Conservation (phyloP, 2,888 invertebrate species). For the Carcina quercana region DNA sequence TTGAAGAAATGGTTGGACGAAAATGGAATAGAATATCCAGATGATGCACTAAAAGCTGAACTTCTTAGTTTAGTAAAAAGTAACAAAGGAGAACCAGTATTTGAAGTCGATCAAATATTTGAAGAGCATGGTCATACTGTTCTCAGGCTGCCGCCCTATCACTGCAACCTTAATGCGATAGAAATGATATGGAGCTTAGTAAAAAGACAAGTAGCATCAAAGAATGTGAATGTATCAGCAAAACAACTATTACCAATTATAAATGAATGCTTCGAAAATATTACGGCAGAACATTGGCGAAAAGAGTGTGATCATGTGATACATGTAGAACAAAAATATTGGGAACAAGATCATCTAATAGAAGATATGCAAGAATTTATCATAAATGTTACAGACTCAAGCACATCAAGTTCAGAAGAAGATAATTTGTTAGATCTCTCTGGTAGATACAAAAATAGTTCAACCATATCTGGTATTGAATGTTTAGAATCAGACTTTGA, state of each 20-base stretch:
- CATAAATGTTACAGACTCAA: too few relatives aligned
- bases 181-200: constrained; percentile 5
- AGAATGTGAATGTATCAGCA: constrained; percentile 5
- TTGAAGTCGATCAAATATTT: constrained; percentile 3
- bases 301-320: constrained; percentile 2
- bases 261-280: constrained; percentile 1
- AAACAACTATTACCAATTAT: background rate
- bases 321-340: constrained; percentile 4
- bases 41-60: constrained; percentile 8
- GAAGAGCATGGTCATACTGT: constrained; percentile 2
- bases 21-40: too few relatives aligned
- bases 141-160: constrained; percentile 4
- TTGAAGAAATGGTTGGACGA: too few relatives aligned
- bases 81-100: constrained; percentile 1
- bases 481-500: too few relatives aligned
- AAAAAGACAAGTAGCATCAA: constrained; percentile 4
- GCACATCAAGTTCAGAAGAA: too few relatives aligned
- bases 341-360: background rate
- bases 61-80: constrained; percentile 6
- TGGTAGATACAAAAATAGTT: too few relatives aligned
- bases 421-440: too few relatives aligned
- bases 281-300: constrained; percentile 1
- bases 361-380: too few relatives aligned
- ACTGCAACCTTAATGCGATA: constrained; percentile 5
- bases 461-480: too few relatives aligned